Percentiles rank a stretch among this genome's conserved stretches.
Evolutionary conservation across 2,113 vertebrate genomes (phyloP).

Genomic region (Perognathus longimembris): DNA sequence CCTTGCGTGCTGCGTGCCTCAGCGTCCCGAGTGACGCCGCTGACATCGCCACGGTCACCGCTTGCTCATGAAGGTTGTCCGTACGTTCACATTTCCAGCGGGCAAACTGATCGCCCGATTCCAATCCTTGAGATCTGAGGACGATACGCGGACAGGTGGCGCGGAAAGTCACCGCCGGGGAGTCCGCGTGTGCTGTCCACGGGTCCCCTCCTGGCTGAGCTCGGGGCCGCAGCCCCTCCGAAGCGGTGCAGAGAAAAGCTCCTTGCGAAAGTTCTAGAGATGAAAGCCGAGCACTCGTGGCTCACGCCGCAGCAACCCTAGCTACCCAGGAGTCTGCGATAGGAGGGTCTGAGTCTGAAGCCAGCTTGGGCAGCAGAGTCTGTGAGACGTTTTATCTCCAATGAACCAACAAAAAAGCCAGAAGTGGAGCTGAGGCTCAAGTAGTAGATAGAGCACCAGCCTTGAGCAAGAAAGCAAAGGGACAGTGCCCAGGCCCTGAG

Average conservation of each 20-base stretch:
- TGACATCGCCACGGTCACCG: background rate
- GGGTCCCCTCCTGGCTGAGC: background rate
- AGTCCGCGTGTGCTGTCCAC: background rate
- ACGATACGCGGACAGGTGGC: background rate
- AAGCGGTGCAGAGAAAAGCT: background rate
- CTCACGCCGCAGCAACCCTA: too few relatives aligned
- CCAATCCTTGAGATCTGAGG: background rate
- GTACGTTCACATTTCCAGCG: background rate
- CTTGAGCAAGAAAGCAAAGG: too few relatives aligned
- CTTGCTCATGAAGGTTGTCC: background rate
- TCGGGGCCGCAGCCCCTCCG: background rate
- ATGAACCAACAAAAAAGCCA: too few relatives aligned
- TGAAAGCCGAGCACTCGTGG: too few relatives aligned
- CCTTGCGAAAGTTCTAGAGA: background rate
- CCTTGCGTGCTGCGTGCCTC: background rate
- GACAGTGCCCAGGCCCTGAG: too few relatives aligned
- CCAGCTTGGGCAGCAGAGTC: too few relatives aligned
- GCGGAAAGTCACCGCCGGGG: background rate
- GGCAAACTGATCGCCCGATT: conserved; percentile 14
- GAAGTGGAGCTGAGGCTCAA: too few relatives aligned
- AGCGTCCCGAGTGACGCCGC: background rate
- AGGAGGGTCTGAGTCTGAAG: too few relatives aligned
- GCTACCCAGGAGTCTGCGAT: too few relatives aligned
- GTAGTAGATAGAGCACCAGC: too few relatives aligned
- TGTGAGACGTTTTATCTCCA: too few relatives aligned